Conservation (phyloP, 2,113 vertebrate species). For the Chroicocephalus ridibundus region DNA sequence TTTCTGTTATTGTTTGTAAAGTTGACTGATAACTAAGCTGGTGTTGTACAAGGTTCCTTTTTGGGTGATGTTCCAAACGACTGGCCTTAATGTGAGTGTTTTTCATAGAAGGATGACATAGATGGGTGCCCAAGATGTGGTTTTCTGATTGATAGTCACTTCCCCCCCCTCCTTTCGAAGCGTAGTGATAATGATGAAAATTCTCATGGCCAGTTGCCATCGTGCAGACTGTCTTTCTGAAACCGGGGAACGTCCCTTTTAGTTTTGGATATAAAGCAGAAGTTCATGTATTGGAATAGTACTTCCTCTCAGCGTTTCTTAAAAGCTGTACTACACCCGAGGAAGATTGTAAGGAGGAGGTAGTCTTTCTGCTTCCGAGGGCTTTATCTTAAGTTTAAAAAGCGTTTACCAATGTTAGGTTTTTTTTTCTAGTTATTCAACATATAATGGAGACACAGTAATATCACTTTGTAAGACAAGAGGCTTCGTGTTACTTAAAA, state of each 20-base stretch:
- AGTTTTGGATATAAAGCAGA: not conserved
- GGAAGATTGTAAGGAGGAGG: not conserved
- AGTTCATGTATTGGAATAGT: not conserved
- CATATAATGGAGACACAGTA: not conserved
- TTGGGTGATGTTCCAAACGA: not conserved
- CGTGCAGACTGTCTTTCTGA: not conserved
- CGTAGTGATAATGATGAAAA: not conserved
- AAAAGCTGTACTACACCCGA: not conserved
- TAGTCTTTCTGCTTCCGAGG: slow-evolving; percentile 15
- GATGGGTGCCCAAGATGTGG: not conserved
- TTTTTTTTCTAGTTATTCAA: slow-evolving; percentile 44
- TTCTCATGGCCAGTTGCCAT: not conserved
- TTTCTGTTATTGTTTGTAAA: not conserved
- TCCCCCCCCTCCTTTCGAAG: not conserved
- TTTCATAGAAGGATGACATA: not conserved
- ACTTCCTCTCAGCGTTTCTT: not conserved
- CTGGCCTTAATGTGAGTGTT: not conserved
- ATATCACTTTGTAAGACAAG: slow-evolving; percentile 30
- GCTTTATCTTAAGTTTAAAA: slow-evolving; percentile 29
- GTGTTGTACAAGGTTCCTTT: not conserved
- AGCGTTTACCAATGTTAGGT: slow-evolving; percentile 27
- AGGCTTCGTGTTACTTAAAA: slow-evolving; percentile 8
- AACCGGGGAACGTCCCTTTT: not conserved
- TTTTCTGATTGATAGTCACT: not conserved
- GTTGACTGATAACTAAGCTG: not conserved